These are phyloP conservation scores for Hydractinia symbiolongicarpus DNA, from an alignment of 30 jellyfish, hydroid and myxozoan species.

Conservation along the genomic window DNA sequence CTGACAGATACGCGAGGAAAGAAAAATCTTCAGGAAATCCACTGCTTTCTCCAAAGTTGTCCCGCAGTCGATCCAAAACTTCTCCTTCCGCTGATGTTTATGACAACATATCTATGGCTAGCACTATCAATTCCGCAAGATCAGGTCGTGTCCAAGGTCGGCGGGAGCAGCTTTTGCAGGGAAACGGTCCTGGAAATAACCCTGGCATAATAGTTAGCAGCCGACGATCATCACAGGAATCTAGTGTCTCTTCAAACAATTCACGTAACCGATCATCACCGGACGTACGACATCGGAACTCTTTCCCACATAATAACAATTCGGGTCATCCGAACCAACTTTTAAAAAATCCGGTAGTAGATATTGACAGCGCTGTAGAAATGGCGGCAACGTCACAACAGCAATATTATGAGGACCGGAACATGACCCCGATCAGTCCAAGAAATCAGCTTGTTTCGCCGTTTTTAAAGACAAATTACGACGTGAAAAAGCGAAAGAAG, in stretches of 20 bases:
- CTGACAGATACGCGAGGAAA: not conserved
- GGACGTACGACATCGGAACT: not conserved
- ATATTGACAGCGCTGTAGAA: conserved; percentile 2
- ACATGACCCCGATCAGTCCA: not conserved
- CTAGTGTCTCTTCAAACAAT: not conserved
- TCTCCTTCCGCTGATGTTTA: not conserved
- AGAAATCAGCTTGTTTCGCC: conserved; percentile 12
- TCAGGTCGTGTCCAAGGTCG: conserved; percentile 24
- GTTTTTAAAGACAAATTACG: not conserved
- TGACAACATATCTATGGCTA: conserved; percentile 7
- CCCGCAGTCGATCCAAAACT: not conserved
- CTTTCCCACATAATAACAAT: not conserved
- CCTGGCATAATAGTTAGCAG: not conserved
- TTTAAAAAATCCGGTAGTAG: conserved; percentile 6
- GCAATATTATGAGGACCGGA: conserved; percentile 11
- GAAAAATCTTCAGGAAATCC: conserved; percentile 1
- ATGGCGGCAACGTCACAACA: conserved; percentile 20
- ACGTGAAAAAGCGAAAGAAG: not conserved
- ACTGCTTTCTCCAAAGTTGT: conserved; percentile 22
- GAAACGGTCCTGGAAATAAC: not conserved
- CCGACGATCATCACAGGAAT: conserved; percentile 18
- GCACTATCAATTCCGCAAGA: not conserved
- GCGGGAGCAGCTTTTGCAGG: not conserved
- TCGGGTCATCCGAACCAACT: not conserved
- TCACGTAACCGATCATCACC: not conserved